These are phyloP conservation scores for Drosophila grimshawi DNA, from an alignment of 1,140 invertebrate genomes.

Conservation along the genomic window DNA sequence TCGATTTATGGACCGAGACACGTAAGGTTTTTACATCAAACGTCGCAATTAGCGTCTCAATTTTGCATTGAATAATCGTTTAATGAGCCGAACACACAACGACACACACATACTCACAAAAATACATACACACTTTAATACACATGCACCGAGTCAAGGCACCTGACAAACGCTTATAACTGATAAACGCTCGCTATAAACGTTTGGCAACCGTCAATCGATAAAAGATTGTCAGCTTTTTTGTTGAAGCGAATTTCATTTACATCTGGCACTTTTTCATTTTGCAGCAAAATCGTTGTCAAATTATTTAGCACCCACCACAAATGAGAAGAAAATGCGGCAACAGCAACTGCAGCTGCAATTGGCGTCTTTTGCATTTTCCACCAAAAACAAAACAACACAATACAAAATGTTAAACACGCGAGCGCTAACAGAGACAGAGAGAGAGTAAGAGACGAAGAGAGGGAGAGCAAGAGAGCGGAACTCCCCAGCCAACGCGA, in stretches of 20 bases:
- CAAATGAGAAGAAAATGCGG: slow-evolving; percentile 23
- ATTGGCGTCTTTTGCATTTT: slow-evolving; percentile 52
- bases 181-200: slow-evolving; percentile 25
- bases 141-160: slow-evolving; percentile 4
- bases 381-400: slow-evolving; percentile 33
- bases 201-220: slow-evolving; percentile 13
- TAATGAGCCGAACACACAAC: slow-evolving; percentile 54
- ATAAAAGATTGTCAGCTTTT: slow-evolving; percentile 24
- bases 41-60: slow-evolving; percentile 54
- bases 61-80: slow-evolving; percentile 63
- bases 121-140: background rate
- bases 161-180: slow-evolving; percentile 29
- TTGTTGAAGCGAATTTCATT: slow-evolving; percentile 23
- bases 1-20: slow-evolving; percentile 18
- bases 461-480: slow-evolving; percentile 49
- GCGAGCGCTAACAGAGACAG: slow-evolving; percentile 21
- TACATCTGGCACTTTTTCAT: slow-evolving; percentile 45
- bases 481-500: slow-evolving; percentile 51
- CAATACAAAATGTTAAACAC: slow-evolving; percentile 38
- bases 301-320: slow-evolving; percentile 56
- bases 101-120: slow-evolving; percentile 26
- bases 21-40: slow-evolving; percentile 47
- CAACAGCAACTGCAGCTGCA: slow-evolving; percentile 41
- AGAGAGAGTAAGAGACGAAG: slow-evolving; percentile 29
- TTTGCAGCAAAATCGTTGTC: slow-evolving; percentile 32